Evolutionary conservation across 2,113 vertebrate genomes (phyloP).

Genomic region (Lathamus discolor): DNA sequence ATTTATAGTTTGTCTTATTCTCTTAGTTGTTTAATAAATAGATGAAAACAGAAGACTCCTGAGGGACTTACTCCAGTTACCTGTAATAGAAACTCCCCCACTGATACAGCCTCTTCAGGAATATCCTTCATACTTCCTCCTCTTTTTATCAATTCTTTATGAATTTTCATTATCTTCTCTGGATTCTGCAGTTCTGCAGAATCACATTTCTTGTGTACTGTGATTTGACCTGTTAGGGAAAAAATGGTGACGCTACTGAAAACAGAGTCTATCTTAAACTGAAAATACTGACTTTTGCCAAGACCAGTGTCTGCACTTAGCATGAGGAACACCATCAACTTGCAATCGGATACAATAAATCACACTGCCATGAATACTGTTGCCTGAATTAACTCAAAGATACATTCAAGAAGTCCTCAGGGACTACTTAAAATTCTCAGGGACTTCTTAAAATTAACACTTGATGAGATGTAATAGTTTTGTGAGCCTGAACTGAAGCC

Average conservation of each 20-base stretch:
- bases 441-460: background rate
- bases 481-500: background rate
- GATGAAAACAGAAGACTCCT: conserved; percentile 66
- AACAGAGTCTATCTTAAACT: background rate
- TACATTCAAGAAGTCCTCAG: background rate
- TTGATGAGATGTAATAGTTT: background rate
- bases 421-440: background rate
- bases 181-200: background rate
- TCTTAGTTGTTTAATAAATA: conserved; percentile 71
- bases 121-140: conserved; percentile 17
- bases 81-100: conserved; percentile 63
- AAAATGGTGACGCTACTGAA: background rate
- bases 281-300: background rate
- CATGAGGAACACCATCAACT: background rate
- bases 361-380: background rate
- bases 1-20: conserved; percentile 66
- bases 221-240: background rate
- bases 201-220: background rate
- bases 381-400: background rate
- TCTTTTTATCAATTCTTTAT: conserved; percentile 54
- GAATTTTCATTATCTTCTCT: conserved; percentile 48
- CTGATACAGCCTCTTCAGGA: conserved; percentile 43
- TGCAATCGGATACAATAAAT: background rate
- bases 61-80: conserved; percentile 53
- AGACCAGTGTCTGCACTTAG: background rate